Percentiles rank a stretch among this genome's conserved stretches.
Conservation (phyloP, 2,888 invertebrate species). For the Amphipoea oculea region DNA sequence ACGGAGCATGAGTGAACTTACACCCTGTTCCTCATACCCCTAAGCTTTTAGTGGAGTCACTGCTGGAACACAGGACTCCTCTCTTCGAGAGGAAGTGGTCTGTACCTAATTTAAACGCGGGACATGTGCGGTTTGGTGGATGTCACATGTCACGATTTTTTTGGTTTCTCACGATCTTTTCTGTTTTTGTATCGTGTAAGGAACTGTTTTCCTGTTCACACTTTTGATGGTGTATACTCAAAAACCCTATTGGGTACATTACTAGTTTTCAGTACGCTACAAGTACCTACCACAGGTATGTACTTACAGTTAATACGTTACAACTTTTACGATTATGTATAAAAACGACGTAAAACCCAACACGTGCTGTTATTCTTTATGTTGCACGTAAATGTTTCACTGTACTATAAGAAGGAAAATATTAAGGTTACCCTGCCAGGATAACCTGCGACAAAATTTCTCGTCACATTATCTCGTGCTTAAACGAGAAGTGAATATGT, state of each 20-base stretch:
- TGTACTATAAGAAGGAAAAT: conserved; percentile 53
- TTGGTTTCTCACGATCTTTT: not conserved
- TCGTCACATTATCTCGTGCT: not conserved
- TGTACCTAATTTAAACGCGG: not conserved
- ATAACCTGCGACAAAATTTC: not conserved
- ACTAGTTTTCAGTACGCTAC: conserved; percentile 4
- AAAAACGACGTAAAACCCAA: conserved; percentile 74
- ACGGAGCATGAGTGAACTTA: no score
- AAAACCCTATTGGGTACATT: not conserved
- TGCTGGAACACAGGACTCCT: not conserved
- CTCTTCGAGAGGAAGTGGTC: not conserved
- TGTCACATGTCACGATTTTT: not conserved
- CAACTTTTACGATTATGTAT: conserved; percentile 76
- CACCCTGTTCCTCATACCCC: no score
- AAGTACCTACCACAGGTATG: conserved; percentile 40
- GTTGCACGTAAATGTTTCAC: conserved; percentile 67
- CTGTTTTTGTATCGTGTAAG: not conserved
- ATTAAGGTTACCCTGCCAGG: conserved; percentile 33
- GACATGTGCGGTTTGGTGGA: not conserved
- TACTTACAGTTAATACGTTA: conserved; percentile 67
- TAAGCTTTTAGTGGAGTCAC: no score
- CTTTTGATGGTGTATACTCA: not conserved
- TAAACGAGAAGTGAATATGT: not conserved
- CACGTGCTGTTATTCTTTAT: conserved; percentile 73
- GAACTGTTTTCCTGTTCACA: not conserved